Evolutionary conservation across 1,140 invertebrate genomes (phyloP), one percentile per base, ranked within the genome.

Genomic region (Asobara japonica): DNA sequence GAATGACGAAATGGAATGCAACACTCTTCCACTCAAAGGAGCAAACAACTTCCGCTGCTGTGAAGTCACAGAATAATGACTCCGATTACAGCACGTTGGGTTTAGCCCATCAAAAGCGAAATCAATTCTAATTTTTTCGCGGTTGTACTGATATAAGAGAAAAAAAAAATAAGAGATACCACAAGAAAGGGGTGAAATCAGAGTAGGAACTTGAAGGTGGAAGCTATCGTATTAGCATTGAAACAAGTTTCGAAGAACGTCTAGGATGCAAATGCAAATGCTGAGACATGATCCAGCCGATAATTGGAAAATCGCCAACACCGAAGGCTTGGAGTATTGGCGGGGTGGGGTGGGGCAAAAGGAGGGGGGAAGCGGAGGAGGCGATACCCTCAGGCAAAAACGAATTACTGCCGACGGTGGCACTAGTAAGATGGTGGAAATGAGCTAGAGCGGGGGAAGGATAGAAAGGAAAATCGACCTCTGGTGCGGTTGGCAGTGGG

Each of bases 271-370:
- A 79, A 79, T 77, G 69, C 70, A 66, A 72, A 72, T 72, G 70
- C 68, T 41, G 65, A 74, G 60, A 68, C 69, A 79, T 77, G 77
- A 77, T 79, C 72, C 70, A 48, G 22, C 69, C 73, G 74, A 79
- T 78, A 79, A 80, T 80, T 80, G 79, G 78, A 78, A 79, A 75
- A 80, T 30, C 66, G 77, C 74, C 74, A 76, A 76, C 74, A 56
- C 68, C 71, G 56, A 36, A 33, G 29, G 30, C 73, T 65, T 18
- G 56, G 29, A n/a, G 20, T 70, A 78, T 48, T 75, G 31, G 60
- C 16, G 60, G 16, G 41, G 41, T 48, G 1, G 5, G 8, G n/a
- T n/a, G 5, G 31, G n/a, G 5, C n/a, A 31, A 29, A 62, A 13
- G 29, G 11, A 48, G 5, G 16, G 41, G 27, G 25, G 10, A 29